Conservation (phyloP, 1,140 invertebrate species). For the Zaprionus kolodkinae region DNA sequence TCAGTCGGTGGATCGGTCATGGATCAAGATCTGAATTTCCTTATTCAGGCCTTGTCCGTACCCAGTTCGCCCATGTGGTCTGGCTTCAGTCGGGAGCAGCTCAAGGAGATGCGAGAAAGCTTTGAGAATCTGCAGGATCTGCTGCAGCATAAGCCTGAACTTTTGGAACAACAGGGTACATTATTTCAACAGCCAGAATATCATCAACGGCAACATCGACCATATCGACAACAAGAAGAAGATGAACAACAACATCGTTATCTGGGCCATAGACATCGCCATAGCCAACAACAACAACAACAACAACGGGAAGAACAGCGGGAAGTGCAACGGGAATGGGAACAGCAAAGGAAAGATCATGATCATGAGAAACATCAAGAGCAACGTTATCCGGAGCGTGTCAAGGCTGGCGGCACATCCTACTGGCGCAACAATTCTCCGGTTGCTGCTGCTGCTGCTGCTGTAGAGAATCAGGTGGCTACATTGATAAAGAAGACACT, state of each 20-base stretch:
- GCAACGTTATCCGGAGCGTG: constrained; percentile 8
- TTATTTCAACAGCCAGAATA: no score
- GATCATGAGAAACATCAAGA: no score
- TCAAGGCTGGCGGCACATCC: constrained; percentile 53
- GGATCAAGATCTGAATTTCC: constrained; percentile 63
- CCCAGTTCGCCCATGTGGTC: constrained; percentile 43
- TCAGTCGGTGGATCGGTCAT: constrained; percentile 15
- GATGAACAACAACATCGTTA: not conserved
- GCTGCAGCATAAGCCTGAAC: constrained; percentile 17
- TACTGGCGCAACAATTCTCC: not conserved
- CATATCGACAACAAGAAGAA: not conserved
- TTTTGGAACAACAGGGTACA: not conserved
- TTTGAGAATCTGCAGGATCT: constrained; percentile 51
- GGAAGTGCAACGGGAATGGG: not conserved
- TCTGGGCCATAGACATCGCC: no score
- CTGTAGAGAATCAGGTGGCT: not conserved
- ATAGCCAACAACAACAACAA: no score
- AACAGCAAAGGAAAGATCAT: no score
- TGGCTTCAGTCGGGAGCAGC: constrained; percentile 26
- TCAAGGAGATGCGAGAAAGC: constrained; percentile 57
- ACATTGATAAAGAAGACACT: not conserved
- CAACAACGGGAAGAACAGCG: not conserved
- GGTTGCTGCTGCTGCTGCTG: not conserved
- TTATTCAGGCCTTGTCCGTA: constrained; percentile 57
- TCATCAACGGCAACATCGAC: no score